These are phyloP conservation scores for Delichon dasypus DNA, from an alignment of 2,797 vertebrate genomes.

Conservation along the genomic window DNA sequence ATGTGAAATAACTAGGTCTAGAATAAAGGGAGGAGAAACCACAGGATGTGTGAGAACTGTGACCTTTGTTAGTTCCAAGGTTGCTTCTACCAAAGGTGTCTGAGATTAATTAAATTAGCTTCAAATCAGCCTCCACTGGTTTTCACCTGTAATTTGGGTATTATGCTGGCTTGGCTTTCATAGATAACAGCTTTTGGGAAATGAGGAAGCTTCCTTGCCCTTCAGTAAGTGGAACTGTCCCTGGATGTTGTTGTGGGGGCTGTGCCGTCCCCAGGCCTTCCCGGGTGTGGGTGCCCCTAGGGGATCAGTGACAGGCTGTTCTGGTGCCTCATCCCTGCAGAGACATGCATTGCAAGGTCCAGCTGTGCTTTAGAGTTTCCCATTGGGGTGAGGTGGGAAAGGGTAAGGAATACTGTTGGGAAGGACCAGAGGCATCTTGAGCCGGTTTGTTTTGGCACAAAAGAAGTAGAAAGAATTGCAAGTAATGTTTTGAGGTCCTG, in stretches of 20 bases:
- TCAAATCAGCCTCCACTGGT: not conserved
- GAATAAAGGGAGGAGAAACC: not conserved
- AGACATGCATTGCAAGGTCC: fast-evolving
- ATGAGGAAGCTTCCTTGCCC: not conserved
- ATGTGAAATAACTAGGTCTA: not conserved
- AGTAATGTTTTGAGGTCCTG: not conserved
- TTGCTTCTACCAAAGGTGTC: not conserved
- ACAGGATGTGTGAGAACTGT: not conserved
- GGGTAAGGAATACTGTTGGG: not conserved
- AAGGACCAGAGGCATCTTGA: not conserved
- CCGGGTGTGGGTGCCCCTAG: not conserved
- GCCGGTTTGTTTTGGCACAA: not conserved
- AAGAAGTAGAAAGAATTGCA: not conserved
- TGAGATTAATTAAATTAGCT: not conserved
- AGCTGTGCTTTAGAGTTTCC: not conserved
- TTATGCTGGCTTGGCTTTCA: not conserved
- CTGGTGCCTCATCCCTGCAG: not conserved
- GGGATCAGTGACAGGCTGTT: not conserved
- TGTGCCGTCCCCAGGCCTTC: not conserved
- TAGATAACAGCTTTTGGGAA: not conserved
- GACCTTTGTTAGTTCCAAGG: not conserved
- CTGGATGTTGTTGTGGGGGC: fast-evolving
- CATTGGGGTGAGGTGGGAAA: fast-evolving
- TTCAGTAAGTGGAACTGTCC: not conserved
- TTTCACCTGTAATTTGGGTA: not conserved